phyloP scores from a whole-genome alignment of 2,888 invertebrate species.

The Tetheella fluctuosa region DNA sequence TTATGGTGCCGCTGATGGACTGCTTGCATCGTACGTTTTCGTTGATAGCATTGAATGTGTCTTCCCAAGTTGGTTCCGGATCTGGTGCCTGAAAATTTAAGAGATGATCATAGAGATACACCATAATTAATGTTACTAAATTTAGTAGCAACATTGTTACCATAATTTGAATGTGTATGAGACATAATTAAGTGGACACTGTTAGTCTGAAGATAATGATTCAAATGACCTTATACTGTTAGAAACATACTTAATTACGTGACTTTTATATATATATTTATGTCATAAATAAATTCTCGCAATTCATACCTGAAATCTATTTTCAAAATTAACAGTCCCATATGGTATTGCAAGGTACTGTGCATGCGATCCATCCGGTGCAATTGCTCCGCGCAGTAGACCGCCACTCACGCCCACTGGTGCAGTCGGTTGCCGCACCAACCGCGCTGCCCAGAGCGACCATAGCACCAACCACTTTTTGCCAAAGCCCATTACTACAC shows the following conservation, averaged over 20 bases:
- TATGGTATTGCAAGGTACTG: constrained; percentile 65
- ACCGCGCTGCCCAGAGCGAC: constrained; percentile 67
- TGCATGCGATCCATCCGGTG: constrained; percentile 54
- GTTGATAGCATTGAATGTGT: constrained; percentile 60
- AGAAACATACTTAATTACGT: neutral
- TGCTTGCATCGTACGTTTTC: constrained; percentile 64
- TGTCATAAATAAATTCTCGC: neutral
- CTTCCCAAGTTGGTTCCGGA: constrained; percentile 64
- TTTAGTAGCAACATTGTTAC: neutral
- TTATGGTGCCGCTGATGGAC: constrained; percentile 31
- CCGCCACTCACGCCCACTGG: constrained; percentile 56
- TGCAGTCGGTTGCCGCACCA: constrained; percentile 63
- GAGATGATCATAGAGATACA: neutral
- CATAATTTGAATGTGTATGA: neutral
- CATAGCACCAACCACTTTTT: constrained; percentile 65
- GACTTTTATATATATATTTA: neutral
- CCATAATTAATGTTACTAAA: neutral
- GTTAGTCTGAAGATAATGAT: neutral
- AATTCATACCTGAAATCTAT: constrained; percentile 59
- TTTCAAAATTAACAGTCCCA: constrained; percentile 47
- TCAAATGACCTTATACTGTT: neutral
- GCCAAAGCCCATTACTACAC: constrained; percentile 10
- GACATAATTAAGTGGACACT: neutral
- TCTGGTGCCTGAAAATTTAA: constrained; percentile 60
- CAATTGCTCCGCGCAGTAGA: constrained; percentile 52